Conservation (phyloP, 2,888 invertebrate species). For the Ramazzottius varieornatus region DNA sequence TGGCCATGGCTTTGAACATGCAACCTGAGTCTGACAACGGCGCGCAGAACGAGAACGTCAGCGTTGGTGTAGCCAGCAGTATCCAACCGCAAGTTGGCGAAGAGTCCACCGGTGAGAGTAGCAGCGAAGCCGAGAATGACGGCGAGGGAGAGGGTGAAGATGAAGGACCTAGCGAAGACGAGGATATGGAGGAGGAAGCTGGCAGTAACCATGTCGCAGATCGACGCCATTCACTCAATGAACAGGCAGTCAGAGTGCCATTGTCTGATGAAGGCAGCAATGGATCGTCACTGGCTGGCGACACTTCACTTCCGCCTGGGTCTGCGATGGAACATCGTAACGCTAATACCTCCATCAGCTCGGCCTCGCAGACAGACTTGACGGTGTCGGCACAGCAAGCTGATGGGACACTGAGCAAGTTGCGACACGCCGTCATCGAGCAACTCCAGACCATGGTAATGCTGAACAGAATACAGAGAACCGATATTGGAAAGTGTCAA, state of each 20-base stretch:
- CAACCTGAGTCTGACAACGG: conserved; percentile 28
- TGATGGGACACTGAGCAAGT: background rate
- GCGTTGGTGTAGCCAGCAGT: conserved; percentile 4
- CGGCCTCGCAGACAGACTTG: background rate
- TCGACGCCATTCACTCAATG: conserved; percentile 46
- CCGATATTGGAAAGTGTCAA: too few relatives aligned
- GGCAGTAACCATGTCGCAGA: conserved; percentile 79
- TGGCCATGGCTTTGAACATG: conserved; percentile 75
- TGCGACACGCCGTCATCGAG: background rate
- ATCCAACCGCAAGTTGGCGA: conserved; percentile 5
- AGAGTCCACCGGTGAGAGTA: conserved; percentile 1
- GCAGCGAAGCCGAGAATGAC: conserved; percentile 35
- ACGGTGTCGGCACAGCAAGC: background rate
- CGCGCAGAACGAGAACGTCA: conserved; percentile 15
- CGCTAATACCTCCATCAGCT: background rate
- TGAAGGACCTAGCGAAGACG: too few relatives aligned
- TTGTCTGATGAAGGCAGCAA: conserved; percentile 29
- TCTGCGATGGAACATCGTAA: too few relatives aligned
- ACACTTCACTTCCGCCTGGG: too few relatives aligned
- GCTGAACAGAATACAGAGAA: too few relatives aligned
- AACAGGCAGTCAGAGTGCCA: conserved; percentile 29
- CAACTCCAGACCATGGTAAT: background rate
- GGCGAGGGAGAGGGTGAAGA: conserved; percentile 74
- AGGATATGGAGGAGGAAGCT: too few relatives aligned
- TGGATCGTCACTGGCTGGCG: conserved; percentile 30